A percentile compares a stretch with the other conserved stretches of the same genome.
phyloP scores from a whole-genome alignment of 2,888 invertebrate species.

The Pollenia angustigena region DNA sequence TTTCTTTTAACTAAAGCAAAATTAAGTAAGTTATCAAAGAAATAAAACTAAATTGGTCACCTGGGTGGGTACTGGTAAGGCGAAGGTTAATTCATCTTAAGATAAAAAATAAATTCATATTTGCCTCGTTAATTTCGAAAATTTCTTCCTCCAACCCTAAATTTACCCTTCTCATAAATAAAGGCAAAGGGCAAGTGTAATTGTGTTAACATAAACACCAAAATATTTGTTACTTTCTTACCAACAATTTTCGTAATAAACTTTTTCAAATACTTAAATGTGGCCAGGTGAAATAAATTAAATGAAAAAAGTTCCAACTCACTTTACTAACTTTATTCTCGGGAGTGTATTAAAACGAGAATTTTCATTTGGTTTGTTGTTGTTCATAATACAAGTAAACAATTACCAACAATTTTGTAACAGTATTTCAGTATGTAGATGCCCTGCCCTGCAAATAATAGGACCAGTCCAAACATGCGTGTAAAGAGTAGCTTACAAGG shows the following conservation, averaged over 20 bases:
- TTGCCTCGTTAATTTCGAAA: not conserved
- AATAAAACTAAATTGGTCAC: too few relatives aligned
- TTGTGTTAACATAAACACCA: not conserved
- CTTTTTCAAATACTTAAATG: not conserved
- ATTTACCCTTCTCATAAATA: not conserved
- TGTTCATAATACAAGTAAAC: conserved; percentile 23
- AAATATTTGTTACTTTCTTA: not conserved
- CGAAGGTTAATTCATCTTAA: too few relatives aligned
- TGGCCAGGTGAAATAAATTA: not conserved
- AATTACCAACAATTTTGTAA: conserved; percentile 44
- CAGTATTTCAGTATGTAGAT: not conserved
- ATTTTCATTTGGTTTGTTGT: not conserved
- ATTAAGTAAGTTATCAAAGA: too few relatives aligned
- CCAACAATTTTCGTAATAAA: not conserved
- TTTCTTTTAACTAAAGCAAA: too few relatives aligned
- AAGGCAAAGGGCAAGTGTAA: not conserved
- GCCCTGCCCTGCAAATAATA: too few relatives aligned
- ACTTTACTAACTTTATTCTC: conserved; percentile 29
- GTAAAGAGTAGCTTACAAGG: too few relatives aligned
- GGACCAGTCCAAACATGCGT: too few relatives aligned
- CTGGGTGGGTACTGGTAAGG: too few relatives aligned
- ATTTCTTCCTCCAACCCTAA: not conserved
- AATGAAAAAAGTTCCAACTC: conserved; percentile 15
- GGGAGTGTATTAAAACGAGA: conserved; percentile 19
- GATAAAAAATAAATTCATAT: too few relatives aligned